phyloP scores from a whole-genome alignment of 1,140 invertebrate species.

The Orchesella cincta region DNA sequence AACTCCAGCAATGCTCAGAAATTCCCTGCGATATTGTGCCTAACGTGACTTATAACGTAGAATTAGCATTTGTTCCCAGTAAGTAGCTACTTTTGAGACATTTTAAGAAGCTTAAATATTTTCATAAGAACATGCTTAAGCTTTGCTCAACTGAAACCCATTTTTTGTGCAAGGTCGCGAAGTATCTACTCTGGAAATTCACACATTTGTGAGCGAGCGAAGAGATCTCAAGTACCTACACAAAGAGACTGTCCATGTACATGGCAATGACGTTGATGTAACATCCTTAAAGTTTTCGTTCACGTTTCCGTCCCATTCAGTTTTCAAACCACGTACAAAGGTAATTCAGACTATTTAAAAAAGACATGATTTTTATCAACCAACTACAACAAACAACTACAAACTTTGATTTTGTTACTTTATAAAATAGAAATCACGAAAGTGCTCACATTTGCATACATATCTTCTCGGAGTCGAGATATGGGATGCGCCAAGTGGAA shows the following conservation, averaged over 20 bases:
- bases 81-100: not conserved
- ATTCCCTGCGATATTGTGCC: constrained; percentile 4
- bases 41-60: not conserved
- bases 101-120: not conserved
- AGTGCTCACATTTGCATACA: not conserved
- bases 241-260: not conserved
- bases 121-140: not conserved
- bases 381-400: not conserved
- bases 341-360: not conserved
- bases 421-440: not conserved
- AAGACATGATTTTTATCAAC: too few species aligned
- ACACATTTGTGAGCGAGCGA: not conserved
- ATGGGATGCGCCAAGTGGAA: not conserved
- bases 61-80: not conserved
- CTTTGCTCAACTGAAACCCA: too few species aligned
- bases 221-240: not conserved
- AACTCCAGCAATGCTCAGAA: not conserved
- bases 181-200: not conserved
- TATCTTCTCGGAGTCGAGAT: constrained; percentile 4
- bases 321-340: not conserved
- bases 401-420: not conserved
- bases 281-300: constrained; percentile 8
- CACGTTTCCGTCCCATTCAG: not conserved
- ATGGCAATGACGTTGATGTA: not conserved
- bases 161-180: constrained; percentile 3